Conservation (phyloP, 2,888 invertebrate genomes). For the Gymnoscelis rufifasciata region DNA sequence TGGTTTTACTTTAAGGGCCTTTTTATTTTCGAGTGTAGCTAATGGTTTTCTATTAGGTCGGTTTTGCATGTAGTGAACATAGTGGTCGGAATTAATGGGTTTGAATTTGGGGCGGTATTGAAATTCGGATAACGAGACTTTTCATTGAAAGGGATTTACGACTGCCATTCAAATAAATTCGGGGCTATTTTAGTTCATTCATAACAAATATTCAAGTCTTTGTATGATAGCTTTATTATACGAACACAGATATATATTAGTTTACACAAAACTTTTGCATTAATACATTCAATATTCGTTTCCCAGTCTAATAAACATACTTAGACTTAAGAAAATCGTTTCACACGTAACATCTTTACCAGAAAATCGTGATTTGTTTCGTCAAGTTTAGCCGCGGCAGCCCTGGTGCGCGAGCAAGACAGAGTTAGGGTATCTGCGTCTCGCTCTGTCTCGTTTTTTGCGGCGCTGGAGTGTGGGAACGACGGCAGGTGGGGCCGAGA, state of each 20-base stretch:
- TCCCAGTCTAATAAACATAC: conserved; percentile 1
- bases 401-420: conserved; percentile 62
- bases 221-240: no score
- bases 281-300: no score
- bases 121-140: no score
- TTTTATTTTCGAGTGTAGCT: conserved; percentile 28
- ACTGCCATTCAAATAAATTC: no score
- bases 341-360: conserved; percentile 43
- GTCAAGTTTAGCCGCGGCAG: conserved; percentile 48
- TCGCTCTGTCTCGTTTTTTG: conserved; percentile 71
- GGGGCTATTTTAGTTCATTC: no score
- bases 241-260: no score
- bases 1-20: conserved; percentile 15
- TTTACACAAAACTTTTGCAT: no score
- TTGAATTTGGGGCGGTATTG: no score
- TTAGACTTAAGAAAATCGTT: conserved; percentile 29
- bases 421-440: conserved; percentile 48
- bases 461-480: conserved; percentile 79
- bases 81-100: conserved; percentile 40
- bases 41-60: conserved; percentile 72
- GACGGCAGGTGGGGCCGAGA: conserved; percentile 78
- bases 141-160: no score
- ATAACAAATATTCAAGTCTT: no score
- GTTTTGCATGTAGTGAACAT: conserved; percentile 70
- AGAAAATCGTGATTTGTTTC: conserved; percentile 64